phyloP scores from a whole-genome alignment of 2,113 vertebrate genomes.

The Gadus macrocephalus region DNA sequence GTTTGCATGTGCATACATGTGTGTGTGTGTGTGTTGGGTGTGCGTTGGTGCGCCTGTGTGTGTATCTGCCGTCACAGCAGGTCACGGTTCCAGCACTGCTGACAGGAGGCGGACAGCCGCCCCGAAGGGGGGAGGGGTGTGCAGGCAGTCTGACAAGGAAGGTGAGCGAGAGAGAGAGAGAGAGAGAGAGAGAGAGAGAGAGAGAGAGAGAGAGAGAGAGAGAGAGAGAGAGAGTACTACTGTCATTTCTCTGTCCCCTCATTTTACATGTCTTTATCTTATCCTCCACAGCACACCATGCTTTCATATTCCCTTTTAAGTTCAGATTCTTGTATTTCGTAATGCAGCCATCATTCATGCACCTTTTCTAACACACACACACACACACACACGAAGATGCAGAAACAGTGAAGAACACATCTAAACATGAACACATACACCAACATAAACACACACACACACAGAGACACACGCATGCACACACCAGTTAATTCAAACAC shows the following conservation, averaged over 20 bases:
- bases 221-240: too few species aligned
- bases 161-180: slow-evolving; percentile 28
- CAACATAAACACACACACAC: not conserved
- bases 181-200: not conserved
- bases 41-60: slow-evolving; percentile 11
- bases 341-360: too few species aligned
- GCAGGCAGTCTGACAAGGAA: slow-evolving; percentile 57
- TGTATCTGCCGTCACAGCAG: slow-evolving; percentile 42
- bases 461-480: not conserved
- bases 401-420: too few species aligned
- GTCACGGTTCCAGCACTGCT: slow-evolving; percentile 63
- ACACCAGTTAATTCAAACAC: not conserved
- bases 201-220: too few species aligned
- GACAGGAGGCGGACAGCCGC: slow-evolving; percentile 56
- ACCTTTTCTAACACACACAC: too few species aligned
- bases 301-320: too few species aligned
- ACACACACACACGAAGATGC: too few species aligned
- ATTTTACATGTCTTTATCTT: too few species aligned
- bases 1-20: slow-evolving; percentile 13
- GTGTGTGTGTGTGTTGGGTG: slow-evolving; percentile 6
- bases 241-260: too few species aligned
- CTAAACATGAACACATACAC: too few species aligned
- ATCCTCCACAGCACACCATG: too few species aligned
- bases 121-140: slow-evolving; percentile 57
- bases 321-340: too few species aligned